Evolutionary conservation across 2,113 vertebrate genomes (phyloP).

Genomic region (Coptodon bakossiorum): DNA sequence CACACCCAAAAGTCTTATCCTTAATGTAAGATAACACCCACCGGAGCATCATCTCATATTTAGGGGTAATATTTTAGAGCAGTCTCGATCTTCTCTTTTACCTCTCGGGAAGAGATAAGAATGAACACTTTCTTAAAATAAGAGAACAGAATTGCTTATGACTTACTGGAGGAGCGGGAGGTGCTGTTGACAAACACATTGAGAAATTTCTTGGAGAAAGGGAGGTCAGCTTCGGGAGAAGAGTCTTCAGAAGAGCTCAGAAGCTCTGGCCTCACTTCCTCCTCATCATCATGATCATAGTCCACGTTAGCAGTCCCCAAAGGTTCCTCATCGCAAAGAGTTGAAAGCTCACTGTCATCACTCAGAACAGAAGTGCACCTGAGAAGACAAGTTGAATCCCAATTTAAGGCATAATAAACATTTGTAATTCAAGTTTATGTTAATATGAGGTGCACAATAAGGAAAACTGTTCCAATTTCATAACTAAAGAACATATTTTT

Average conservation of each 20-base stretch:
- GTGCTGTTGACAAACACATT: slow-evolving; percentile 98
- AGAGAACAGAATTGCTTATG: not conserved
- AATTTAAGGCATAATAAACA: not conserved
- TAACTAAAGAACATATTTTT: not conserved
- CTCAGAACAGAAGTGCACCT: slow-evolving; percentile 88
- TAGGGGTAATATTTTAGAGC: no score
- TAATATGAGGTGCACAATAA: not conserved
- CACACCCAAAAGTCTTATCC: no score
- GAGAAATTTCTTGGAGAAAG: slow-evolving; percentile 98
- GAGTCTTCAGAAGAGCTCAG: slow-evolving; percentile 82
- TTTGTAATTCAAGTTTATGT: not conserved
- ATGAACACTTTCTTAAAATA: no score
- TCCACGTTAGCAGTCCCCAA: slow-evolving; percentile 61
- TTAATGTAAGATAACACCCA: no score
- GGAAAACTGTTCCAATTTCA: not conserved
- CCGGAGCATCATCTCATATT: no score
- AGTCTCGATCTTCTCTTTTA: no score
- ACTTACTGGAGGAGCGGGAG: slow-evolving; percentile 94
- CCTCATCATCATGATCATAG: slow-evolving; percentile 29
- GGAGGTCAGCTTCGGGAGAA: slow-evolving; percentile 89
- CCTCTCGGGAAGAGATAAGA: no score
- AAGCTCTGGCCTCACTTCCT: slow-evolving; percentile 58
- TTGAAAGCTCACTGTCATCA: slow-evolving; percentile 82
- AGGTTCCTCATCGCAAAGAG: slow-evolving; percentile 78
- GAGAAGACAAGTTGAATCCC: not conserved